Evolutionary conservation across 2,113 vertebrate genomes (phyloP).

Genomic region (Alces alces): DNA sequence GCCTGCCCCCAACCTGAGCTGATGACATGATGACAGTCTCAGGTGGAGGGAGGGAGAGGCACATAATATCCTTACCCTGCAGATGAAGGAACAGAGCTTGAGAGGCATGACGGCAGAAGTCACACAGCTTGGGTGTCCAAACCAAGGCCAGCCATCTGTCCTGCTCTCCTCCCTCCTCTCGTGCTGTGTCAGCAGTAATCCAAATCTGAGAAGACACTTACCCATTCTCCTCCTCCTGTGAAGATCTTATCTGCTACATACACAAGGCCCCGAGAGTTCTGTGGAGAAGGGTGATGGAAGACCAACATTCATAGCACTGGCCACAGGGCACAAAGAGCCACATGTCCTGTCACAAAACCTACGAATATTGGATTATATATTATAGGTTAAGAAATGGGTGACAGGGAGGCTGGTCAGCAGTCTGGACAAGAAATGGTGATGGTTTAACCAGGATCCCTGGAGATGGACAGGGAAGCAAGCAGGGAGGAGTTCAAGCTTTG

Average conservation of each 20-base stretch:
- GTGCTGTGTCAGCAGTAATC: background rate
- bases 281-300: background rate
- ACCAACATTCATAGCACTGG: background rate
- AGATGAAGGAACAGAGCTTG: background rate
- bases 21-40: background rate
- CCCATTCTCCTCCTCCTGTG: background rate
- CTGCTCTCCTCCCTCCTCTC: background rate
- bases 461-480: background rate
- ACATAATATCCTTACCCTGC: background rate
- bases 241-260: background rate
- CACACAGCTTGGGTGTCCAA: background rate
- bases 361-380: background rate
- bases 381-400: background rate
- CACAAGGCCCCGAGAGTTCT: background rate
- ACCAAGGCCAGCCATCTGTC: background rate
- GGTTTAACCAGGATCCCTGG: background rate
- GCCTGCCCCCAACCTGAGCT: background rate
- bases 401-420: background rate
- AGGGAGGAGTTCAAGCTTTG: background rate
- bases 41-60: background rate
- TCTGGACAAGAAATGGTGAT: background rate
- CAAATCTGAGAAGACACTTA: background rate
- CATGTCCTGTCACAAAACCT: background rate
- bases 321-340: background rate
- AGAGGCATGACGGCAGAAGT: background rate